Percentiles rank a stretch among this genome's conserved stretches.
These are phyloP conservation scores for Crax fasciolata DNA, from an alignment of 2,797 vertebrate genomes.

Conservation along the genomic window DNA sequence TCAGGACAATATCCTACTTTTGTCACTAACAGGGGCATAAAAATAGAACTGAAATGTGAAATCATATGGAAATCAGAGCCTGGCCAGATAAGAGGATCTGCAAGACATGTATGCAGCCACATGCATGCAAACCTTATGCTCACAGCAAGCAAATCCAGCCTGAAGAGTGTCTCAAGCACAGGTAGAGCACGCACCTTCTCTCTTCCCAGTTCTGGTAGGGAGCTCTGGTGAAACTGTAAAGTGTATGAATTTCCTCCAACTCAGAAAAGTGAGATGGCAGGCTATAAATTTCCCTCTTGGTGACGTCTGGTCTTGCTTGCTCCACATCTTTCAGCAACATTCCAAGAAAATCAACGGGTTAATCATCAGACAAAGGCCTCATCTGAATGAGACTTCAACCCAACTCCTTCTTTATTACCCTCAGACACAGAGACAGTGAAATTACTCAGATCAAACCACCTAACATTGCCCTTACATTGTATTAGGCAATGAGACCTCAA, in stretches of 20 bases:
- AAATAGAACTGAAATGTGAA: neutral
- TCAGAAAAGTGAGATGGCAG: neutral
- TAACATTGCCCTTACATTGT: fast-evolving
- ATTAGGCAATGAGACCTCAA: neutral
- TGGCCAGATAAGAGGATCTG: neutral
- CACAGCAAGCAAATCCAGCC: neutral
- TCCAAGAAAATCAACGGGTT: neutral
- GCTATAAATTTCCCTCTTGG: neutral
- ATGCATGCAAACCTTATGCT: neutral
- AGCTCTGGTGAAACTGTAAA: neutral
- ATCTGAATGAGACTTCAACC: neutral
- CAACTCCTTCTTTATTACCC: neutral
- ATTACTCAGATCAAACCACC: neutral
- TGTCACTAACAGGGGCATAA: neutral
- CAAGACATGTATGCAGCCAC: neutral
- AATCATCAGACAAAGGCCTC: neutral
- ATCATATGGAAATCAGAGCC: neutral
- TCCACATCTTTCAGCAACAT: neutral
- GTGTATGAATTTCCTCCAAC: neutral
- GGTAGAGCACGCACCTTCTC: neutral
- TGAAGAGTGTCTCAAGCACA: neutral
- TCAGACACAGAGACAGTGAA: neutral
- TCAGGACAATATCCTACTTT: neutral
- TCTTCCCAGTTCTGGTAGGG: neutral
- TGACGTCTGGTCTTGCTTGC: neutral